These are phyloP conservation scores for Caenorhabditis auriculariae DNA, from an alignment of 2,888 invertebrate species.

Conservation along the genomic window DNA sequence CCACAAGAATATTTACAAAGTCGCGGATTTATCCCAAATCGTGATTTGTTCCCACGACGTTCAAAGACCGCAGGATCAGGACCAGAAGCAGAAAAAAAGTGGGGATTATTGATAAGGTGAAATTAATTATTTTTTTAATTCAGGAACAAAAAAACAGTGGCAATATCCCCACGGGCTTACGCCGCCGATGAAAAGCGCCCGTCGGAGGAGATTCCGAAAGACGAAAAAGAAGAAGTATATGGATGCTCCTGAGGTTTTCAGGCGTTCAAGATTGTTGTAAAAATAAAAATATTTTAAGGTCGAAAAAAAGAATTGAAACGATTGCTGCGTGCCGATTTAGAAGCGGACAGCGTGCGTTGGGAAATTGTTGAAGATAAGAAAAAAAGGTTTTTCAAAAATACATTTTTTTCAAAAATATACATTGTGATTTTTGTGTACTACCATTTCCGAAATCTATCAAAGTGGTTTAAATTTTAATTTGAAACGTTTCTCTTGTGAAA, in stretches of 20 bases:
- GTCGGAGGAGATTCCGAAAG: slow-evolving; percentile 72
- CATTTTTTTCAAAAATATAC: no score
- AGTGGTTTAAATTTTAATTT: no score
- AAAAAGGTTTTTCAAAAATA: no score
- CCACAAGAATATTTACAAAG: slow-evolving; percentile 93
- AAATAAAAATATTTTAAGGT: slow-evolving; percentile 7
- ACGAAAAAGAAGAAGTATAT: slow-evolving; percentile 77
- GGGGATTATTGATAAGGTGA: no score
- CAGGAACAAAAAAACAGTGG: slow-evolving; percentile 75
- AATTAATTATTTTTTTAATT: neutral
- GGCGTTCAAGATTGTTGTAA: neutral
- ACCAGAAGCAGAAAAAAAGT: no score
- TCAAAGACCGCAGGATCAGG: slow-evolving; percentile 1
- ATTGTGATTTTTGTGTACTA: no score
- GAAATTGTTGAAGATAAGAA: slow-evolving; percentile 55
- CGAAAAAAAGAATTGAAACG: slow-evolving; percentile 84
- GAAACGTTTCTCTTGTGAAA: no score
- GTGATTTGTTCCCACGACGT: slow-evolving; percentile 42
- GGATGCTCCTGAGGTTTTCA: slow-evolving; percentile 61
- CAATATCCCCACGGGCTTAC: slow-evolving; percentile 92
- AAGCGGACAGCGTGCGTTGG: slow-evolving; percentile 52
- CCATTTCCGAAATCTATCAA: no score
- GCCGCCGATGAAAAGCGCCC: slow-evolving; percentile 90
- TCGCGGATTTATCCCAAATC: slow-evolving; percentile 90
- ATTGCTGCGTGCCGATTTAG: slow-evolving; percentile 70